Base-by-base conservation (phyloP, 1,140 invertebrate species). In the Tetranychus urticae region DNA sequence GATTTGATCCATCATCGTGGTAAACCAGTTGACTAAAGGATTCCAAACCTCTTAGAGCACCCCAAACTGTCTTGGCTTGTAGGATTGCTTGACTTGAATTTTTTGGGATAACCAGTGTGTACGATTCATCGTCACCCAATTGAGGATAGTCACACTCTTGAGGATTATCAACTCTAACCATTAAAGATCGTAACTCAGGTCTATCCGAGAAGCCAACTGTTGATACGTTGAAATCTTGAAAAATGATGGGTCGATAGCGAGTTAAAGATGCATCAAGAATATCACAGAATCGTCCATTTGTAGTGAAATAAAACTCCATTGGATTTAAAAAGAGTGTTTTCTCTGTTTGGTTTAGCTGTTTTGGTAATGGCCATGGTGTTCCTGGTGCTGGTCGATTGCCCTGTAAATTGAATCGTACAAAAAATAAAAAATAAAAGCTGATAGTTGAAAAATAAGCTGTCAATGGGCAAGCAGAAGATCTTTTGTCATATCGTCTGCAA, bases 251-350 rank as follows among this genome's bases (percentile, higher is more conserved):
- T 23, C 61, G 59, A 39, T 65, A 66, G 2, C 65, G 62, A n/a
- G 12, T 68, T 13, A 80, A 62, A 1, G 78, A 79, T 45, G 77
- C 71, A 37, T 74, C 73, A n/a, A 82, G 66, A 48, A 81, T 74
- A 61, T 77, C 74, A 69, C 80, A 82, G n/a, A 61, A 47, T 4
- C 52, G 63, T 12, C 47, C 61, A 4, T 52, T n/a, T 52, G 50
- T 4, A 8, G 63, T 55, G 42, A 71, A 66, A 37, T 66, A 50
- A 60, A 71, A 71, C 0, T 48, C 47, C 13, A 61, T 50, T 0
- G 65, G 62, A 61, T 69, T 63, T 3, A 70, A 35, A 39, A 58
- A 59, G 5, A 66, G 58, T 4, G 65, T 36, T 1, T 57, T 61
- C 7, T 46, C 8, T 34, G 61, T 64, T 10, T 59, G 34, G 34